Conservation (phyloP, 2,113 vertebrate species). For the Coryphaenoides rupestris region DNA sequence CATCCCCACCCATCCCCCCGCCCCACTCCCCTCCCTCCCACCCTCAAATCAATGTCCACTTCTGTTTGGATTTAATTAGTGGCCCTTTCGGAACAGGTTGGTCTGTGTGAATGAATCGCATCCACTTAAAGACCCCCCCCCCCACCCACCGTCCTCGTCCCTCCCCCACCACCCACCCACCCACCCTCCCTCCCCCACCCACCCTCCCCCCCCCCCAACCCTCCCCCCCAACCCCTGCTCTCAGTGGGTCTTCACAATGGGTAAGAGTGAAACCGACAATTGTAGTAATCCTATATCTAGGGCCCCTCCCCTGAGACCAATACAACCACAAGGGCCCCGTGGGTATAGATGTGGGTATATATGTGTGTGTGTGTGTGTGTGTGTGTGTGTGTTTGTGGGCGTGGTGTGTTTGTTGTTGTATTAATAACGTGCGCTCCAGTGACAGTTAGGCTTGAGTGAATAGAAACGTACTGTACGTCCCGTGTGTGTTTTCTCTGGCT, state of each 20-base stretch:
- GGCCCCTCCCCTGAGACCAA: constrained; percentile 62
- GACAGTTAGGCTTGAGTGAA: constrained; percentile 62
- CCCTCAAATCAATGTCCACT: constrained; percentile 64
- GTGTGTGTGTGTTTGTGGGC: not conserved
- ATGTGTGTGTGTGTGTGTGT: constrained; percentile 13
- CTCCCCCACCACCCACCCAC: constrained; percentile 20
- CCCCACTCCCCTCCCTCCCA: too few relatives aligned
- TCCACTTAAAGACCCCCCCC: constrained; percentile 64
- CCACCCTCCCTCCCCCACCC: constrained; percentile 16
- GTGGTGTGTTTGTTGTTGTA: constrained; percentile 38
- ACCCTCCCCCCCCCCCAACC: constrained; percentile 36
- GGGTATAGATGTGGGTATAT: constrained; percentile 24
- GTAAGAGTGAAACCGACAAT: constrained; percentile 64
- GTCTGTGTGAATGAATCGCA: constrained; percentile 56
- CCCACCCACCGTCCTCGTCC: too few relatives aligned
- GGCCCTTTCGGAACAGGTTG: constrained; percentile 54
- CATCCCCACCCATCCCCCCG: too few relatives aligned
- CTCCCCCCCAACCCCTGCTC: not conserved
- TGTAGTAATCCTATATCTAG: constrained; percentile 72
- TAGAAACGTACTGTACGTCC: constrained; percentile 63
- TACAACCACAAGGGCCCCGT: constrained; percentile 27
- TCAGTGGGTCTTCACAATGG: constrained; percentile 72
- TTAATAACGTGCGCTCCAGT: constrained; percentile 38
- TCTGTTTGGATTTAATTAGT: constrained; percentile 73
- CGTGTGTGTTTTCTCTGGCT: constrained; percentile 64